phyloP scores from a whole-genome alignment of 2,113 vertebrate species.

The Channa maculata region DNA sequence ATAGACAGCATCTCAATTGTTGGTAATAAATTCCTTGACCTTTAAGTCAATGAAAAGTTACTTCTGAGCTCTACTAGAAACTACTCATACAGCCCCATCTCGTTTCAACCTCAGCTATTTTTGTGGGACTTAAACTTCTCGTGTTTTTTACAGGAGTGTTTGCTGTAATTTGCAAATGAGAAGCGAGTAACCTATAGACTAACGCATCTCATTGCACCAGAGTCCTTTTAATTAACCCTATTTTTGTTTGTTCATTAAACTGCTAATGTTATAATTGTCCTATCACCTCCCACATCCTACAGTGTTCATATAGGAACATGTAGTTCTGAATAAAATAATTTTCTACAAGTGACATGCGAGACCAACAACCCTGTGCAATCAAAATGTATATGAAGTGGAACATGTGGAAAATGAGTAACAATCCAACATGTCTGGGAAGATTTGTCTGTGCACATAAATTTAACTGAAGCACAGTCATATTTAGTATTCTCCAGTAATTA shows the following conservation, averaged over 20 bases:
- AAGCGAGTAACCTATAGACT: background rate
- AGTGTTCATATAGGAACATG: constrained; percentile 22
- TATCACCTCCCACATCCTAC: constrained; percentile 42
- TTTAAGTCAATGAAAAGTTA: constrained; percentile 22
- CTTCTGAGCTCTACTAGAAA: constrained; percentile 15
- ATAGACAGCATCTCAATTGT: constrained; percentile 23
- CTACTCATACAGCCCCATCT: background rate
- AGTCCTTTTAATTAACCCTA: background rate
- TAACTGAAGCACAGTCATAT: too few relatives aligned
- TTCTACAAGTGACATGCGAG: constrained; percentile 25
- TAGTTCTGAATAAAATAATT: constrained; percentile 59
- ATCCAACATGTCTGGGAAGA: background rate
- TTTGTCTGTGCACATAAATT: background rate
- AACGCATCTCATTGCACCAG: background rate
- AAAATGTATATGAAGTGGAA: background rate
- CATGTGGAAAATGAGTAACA: background rate
- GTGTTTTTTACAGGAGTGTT: background rate
- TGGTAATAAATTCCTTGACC: constrained; percentile 53
- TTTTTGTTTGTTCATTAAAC: too few relatives aligned
- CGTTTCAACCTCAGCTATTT: constrained; percentile 6
- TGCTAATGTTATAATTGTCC: constrained; percentile 29
- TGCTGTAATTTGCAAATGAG: constrained; percentile 8
- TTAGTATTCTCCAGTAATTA: too few relatives aligned
- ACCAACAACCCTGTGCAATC: background rate
- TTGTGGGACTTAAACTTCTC: constrained; percentile 13